Evolutionary conservation across 2,797 vertebrate genomes (phyloP).

Genomic region (Gouania willdenowi): DNA sequence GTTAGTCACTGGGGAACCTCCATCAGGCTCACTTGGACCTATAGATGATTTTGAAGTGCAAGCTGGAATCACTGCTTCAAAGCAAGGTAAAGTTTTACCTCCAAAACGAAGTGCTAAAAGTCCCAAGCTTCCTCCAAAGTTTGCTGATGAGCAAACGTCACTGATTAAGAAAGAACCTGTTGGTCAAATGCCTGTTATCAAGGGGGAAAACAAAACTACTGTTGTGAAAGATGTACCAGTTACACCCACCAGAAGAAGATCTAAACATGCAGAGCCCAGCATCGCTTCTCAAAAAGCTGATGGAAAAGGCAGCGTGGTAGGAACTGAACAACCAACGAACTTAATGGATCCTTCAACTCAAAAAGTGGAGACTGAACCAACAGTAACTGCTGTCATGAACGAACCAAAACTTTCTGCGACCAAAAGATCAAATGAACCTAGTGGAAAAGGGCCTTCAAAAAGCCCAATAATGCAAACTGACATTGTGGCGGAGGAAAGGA

Average conservation of each 20-base stretch:
- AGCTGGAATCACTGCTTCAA: background rate
- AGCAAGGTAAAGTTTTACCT: background rate
- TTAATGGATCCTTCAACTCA: conserved; percentile 1
- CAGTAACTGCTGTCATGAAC: background rate
- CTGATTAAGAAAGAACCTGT: background rate
- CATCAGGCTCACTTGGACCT: background rate
- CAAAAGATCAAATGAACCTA: conserved; percentile 15
- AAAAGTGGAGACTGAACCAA: background rate
- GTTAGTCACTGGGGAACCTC: background rate
- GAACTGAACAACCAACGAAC: background rate
- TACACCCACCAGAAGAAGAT: background rate
- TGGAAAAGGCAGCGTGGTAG: background rate
- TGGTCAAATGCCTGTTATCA: background rate
- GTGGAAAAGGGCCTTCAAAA: background rate
- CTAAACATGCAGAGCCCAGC: background rate
- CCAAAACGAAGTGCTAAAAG: conserved; percentile 15
- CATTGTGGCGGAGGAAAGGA: background rate
- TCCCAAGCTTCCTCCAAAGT: background rate
- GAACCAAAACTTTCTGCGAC: conserved; percentile 1
- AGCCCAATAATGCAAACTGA: background rate
- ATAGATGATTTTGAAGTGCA: background rate
- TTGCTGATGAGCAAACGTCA: background rate
- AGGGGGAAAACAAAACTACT: background rate
- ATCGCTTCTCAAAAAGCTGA: background rate
- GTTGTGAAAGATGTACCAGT: background rate